Evolutionary conservation across 2,113 vertebrate genomes (phyloP), one percentile per base, ranked within the genome.

Genomic region (Setophaga kirtlandii): DNA sequence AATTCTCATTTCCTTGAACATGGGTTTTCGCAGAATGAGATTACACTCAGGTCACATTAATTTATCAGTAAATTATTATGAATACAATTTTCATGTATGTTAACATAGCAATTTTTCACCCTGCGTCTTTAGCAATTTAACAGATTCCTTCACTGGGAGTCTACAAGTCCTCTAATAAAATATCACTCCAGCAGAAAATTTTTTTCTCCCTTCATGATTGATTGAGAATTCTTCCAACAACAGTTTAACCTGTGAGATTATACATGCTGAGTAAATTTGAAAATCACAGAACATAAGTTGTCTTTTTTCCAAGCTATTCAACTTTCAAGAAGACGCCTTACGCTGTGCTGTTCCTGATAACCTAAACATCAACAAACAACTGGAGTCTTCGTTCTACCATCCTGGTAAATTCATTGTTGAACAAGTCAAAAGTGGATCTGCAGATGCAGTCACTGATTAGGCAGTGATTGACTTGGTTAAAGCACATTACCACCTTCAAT

Each of bases 1-100:
- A 91, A 94, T 91, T 78, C 41, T 91, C 73, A 95, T 95, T 90
- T 92, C 77, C 52, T 93, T 89, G 69, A 94, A 58, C 44, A 50
- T 64, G 52, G 11, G 35, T 87, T 91, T 93, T 89, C 5, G 52
- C 31, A 79, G 53, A 94, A 95, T 70, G 30, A 85, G 65, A 96
- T 92, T 94, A 89, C 56, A 21, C 23, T 93, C 63, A 78, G 49
- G 18, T 4, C 42, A 53, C 69, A 93, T 85, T 91, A 93, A 82
- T 94, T 95, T 79, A 92, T 49, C 74, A 65, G 22, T 37, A 94
- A 68, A 91, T 91, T 89, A 75, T 78, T 91, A 90, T 74, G 76
- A 89, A 87, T 82, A 65, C 14, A 52, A 75, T 92, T 68, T 68
- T 91, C 33, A 56, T 50, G 25, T 37, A 76, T 35, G 25, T 63